Conservation (phyloP, 2,113 vertebrate species). For the Orcinus orca region DNA sequence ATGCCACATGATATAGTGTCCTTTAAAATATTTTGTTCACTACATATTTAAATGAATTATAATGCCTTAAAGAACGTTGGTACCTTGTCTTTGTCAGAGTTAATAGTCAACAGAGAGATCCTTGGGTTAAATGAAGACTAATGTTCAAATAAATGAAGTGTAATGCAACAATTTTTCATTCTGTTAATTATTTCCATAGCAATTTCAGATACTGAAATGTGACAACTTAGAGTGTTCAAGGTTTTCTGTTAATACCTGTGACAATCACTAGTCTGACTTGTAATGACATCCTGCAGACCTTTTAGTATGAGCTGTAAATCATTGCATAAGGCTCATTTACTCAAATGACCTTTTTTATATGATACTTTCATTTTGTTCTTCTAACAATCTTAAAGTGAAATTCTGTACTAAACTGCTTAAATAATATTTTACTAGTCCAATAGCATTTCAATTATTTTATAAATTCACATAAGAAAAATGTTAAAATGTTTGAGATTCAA, state of each 20-base stretch:
- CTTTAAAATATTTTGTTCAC: not conserved
- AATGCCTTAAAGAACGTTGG: not conserved
- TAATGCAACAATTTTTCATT: constrained; percentile 62
- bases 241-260: constrained; percentile 33
- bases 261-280: not conserved
- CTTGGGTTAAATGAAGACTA: constrained; percentile 46
- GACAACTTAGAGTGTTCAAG: not conserved
- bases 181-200: not conserved
- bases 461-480: not conserved
- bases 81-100: not conserved
- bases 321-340: not conserved
- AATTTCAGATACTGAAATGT: constrained; percentile 11
- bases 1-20: not conserved
- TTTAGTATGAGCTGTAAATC: not conserved
- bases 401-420: not conserved
- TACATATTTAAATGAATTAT: constrained; percentile 42
- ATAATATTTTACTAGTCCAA: not conserved
- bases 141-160: constrained; percentile 37
- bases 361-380: not conserved
- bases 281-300: not conserved
- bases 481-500: not conserved
- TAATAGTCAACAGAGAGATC: constrained; percentile 21
- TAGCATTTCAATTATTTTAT: not conserved
- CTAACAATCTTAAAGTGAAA: not conserved
- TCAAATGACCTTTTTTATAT: not conserved